Evolutionary conservation across 2,888 invertebrate genomes (phyloP).

Genomic region (Lymantria dispar): DNA sequence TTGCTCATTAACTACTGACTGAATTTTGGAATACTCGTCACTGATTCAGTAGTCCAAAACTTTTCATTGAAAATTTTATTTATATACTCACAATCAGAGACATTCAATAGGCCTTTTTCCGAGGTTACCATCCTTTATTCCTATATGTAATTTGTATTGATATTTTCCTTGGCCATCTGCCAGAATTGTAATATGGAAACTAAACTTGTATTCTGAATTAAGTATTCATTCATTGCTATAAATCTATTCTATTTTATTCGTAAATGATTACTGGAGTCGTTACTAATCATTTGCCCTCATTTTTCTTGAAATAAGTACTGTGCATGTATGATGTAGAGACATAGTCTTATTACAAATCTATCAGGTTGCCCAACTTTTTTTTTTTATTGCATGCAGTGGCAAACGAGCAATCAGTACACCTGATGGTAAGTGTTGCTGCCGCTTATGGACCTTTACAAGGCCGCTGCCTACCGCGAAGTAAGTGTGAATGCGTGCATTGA

Average conservation of each 20-base stretch:
- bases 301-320: conserved; percentile 30
- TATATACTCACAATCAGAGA: conserved; percentile 12
- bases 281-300: conserved; percentile 28
- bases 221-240: conserved; percentile 67
- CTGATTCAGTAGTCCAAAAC: too few relatives aligned
- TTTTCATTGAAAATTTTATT: neutral
- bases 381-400: too few relatives aligned
- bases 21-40: too few relatives aligned
- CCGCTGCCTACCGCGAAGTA: too few relatives aligned
- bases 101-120: conserved; percentile 25
- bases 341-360: too few relatives aligned
- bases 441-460: too few relatives aligned
- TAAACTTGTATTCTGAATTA: conserved; percentile 59
- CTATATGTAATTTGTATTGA: conserved; percentile 58
- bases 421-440: too few relatives aligned
- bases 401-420: too few relatives aligned
- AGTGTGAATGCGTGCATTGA: too few relatives aligned
- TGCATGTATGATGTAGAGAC: too few relatives aligned
- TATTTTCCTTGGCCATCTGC: conserved; percentile 61
- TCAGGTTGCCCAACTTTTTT: too few relatives aligned
- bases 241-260: conserved; percentile 68
- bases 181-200: conserved; percentile 61
- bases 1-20: too few relatives aligned
- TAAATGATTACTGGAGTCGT: conserved; percentile 37
- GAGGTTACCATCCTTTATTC: conserved; percentile 36